phyloP scores from a whole-genome alignment of 2,113 vertebrate species.

The Mormyrus lacerda region DNA sequence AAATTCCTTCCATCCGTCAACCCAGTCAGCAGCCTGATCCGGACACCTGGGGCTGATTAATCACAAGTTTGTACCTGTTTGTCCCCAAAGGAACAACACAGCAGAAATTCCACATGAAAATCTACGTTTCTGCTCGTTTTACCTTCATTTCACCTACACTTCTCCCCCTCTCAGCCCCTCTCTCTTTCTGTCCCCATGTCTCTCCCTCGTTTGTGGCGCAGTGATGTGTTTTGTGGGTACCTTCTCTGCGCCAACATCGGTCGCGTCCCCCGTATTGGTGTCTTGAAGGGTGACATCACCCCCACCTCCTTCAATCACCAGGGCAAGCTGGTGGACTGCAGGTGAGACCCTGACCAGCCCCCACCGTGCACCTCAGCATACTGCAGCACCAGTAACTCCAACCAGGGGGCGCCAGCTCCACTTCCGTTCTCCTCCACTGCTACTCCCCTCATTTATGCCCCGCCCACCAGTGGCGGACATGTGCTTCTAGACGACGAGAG shows the following conservation, averaged over 20 bases:
- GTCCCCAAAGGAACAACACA: neutral
- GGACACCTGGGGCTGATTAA: neutral
- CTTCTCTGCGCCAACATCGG: slow-evolving; percentile 88
- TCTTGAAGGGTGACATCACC: slow-evolving; percentile 86
- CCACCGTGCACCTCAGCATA: neutral
- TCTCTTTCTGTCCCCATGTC: slow-evolving; percentile 10
- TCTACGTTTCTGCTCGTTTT: neutral
- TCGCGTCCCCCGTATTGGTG: slow-evolving; percentile 77
- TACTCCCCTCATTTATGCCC: slow-evolving; percentile 3
- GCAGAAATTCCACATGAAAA: neutral
- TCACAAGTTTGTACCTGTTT: neutral
- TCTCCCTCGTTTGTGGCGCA: slow-evolving; percentile 42
- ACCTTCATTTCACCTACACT: neutral
- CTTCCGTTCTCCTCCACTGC: neutral
- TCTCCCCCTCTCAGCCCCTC: neutral
- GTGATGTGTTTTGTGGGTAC: slow-evolving; percentile 96
- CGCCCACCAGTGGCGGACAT: slow-evolving; percentile 72
- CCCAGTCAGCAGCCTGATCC: neutral
- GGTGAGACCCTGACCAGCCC: slow-evolving; percentile 50
- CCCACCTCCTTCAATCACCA: slow-evolving; percentile 91
- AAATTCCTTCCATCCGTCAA: neutral
- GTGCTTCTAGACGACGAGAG: slow-evolving; percentile 93
- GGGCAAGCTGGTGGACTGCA: slow-evolving; percentile 89
- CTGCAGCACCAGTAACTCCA: neutral
- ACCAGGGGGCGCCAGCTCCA: neutral